phyloP scores from a whole-genome alignment of 2,797 vertebrate species.

The Pseudochirops corinnae region DNA sequence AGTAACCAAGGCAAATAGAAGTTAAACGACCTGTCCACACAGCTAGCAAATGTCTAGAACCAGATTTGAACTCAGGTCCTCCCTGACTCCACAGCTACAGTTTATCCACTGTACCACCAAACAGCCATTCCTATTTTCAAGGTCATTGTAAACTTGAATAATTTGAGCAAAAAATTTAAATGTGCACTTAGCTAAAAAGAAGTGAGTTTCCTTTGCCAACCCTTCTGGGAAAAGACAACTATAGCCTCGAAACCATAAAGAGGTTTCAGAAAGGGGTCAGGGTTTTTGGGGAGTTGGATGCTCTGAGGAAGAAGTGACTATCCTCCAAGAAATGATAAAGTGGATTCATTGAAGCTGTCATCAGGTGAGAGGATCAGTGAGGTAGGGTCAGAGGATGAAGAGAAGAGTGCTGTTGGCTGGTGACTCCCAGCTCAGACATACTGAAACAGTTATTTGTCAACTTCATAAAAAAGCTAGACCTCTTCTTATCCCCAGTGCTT shows the following conservation, averaged over 20 bases:
- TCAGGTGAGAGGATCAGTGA: not conserved
- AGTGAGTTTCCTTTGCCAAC: not conserved
- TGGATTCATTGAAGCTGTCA: not conserved
- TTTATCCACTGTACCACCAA: not conserved
- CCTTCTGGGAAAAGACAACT: not conserved
- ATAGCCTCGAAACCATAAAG: not conserved
- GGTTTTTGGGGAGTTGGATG: too few species aligned
- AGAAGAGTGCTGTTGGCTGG: not conserved
- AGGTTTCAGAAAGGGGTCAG: accelerated
- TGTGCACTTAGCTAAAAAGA: not conserved
- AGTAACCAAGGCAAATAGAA: not conserved
- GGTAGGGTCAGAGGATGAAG: not conserved
- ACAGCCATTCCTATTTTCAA: not conserved
- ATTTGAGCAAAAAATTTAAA: not conserved
- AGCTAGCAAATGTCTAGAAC: not conserved
- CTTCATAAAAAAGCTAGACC: not conserved
- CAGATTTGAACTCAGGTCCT: not conserved
- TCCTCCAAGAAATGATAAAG: not conserved
- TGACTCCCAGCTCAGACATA: not conserved
- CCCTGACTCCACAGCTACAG: not conserved
- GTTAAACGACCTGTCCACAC: not conserved
- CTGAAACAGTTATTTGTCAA: not conserved
- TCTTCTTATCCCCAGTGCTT: not conserved
- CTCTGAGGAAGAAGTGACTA: not conserved
- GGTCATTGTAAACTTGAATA: not conserved